Conservation (phyloP, 64 coral and sea anemone genomes). For the Astreopora myriophthalma region DNA sequence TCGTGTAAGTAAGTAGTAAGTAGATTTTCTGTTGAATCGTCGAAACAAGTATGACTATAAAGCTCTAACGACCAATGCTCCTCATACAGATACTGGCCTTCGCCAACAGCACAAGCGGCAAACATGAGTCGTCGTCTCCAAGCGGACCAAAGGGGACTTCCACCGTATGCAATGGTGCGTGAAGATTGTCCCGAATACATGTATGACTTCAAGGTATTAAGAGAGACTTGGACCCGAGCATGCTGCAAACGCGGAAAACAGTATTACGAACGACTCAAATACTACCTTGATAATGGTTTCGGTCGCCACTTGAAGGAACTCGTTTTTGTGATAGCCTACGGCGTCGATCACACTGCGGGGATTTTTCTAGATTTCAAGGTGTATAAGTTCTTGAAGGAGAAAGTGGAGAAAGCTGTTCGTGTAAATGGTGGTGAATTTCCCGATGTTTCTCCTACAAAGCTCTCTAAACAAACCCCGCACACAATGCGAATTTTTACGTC, state of each 20-base stretch:
- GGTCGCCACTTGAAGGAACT: conserved; percentile 31
- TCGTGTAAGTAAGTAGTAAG: no score
- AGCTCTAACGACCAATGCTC: no score
- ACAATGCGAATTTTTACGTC: conserved; percentile 20
- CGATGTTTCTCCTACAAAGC: neutral
- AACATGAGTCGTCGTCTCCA: neutral
- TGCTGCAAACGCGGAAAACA: neutral
- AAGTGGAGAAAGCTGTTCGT: conserved; percentile 11
- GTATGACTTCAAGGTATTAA: conserved; percentile 2
- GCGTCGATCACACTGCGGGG: neutral
- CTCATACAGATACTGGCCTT: no score
- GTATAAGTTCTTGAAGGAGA: conserved; percentile 16
- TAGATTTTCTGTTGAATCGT: no score
- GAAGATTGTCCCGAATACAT: conserved; percentile 1
- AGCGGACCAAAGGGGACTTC: neutral
- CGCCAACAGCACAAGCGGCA: neutral
- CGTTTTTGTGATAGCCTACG: conserved; percentile 25
- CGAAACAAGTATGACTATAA: no score
- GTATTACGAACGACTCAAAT: neutral
- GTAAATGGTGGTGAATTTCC: neutral
- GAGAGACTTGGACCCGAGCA: neutral
- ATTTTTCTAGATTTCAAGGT: conserved; percentile 39
- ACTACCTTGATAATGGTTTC: neutral
- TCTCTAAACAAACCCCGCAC: conserved; percentile 2
- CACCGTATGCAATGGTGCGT: neutral